Base-by-base conservation (phyloP, 2,113 vertebrate species). In the Xiphophorus maculatus region DNA sequence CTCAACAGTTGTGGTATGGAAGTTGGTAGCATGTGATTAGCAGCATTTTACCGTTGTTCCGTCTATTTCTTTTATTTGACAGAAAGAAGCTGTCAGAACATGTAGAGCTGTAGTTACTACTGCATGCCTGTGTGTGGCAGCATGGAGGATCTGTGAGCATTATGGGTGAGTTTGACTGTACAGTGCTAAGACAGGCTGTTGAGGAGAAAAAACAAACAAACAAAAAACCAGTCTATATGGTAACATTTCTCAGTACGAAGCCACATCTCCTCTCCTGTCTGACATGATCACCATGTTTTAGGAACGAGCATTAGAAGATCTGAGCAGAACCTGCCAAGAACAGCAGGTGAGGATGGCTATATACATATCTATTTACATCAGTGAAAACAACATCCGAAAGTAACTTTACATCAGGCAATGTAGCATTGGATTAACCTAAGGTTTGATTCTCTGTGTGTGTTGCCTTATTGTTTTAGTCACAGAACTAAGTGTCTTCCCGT, bases 291-390 rank as follows among this genome's bases (percentile, higher is more conserved):
- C 25, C 27, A 54, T 62, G 69, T 78, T 87, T 37, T 37, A 62
- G 32, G 27, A 72, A 76, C 17, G 28, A 80, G 75, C 81, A 77
- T 80, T 19, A 78, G 2, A 42, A 74, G 70, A 10, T 69, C 58
- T 15, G 8, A 82, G 76, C 77, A 85, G 68, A 79, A 81, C 77
- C 72, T 74, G 74, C 70, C 70, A 66, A 76, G 69, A 81, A 81
- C 86, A 84, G 84, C 85, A 86, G 78, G 79, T 81, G 74, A 78
- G 63, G 86, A 84, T 80, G 75, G 63, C 77, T 82, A 88, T 88
- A 69, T 79, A 88, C 87, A 90, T 28, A 90, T 68, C 83, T 84
- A 84, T 88, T 84, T 89, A 88, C 90, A 90, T 78, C 54, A 54
- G 72, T 44, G 84, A 85, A 73, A 77, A 63, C 6, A 19, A 40